A percentile compares a stretch with the other conserved stretches of the same genome.
phyloP scores from a whole-genome alignment of 1,140 invertebrate species.

The Drepana arcuata region DNA sequence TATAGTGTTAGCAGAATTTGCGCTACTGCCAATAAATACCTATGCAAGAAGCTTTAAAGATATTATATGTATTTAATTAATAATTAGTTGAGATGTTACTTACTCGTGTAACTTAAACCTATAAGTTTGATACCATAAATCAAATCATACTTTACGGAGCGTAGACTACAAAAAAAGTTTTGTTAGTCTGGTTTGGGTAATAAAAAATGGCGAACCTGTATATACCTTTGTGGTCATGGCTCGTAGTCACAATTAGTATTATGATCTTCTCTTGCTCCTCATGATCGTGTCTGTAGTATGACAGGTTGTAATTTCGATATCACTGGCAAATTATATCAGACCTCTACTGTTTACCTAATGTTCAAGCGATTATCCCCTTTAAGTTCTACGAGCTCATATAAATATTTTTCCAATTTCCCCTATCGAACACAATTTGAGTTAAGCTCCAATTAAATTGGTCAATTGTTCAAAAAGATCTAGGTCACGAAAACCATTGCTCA shows the following conservation, averaged over 20 bases:
- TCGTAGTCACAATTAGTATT: constrained; percentile 25
- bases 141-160: too few relatives aligned
- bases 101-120: too few relatives aligned
- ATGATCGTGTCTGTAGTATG: constrained; percentile 55
- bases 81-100: too few relatives aligned
- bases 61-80: too few relatives aligned
- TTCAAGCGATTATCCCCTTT: constrained; percentile 28
- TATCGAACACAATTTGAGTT: constrained; percentile 20
- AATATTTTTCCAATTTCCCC: constrained; percentile 20
- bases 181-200: too few relatives aligned
- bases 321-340: constrained; percentile 24
- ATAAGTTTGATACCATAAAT: too few relatives aligned
- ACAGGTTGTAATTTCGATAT: constrained; percentile 62
- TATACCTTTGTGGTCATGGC: too few relatives aligned
- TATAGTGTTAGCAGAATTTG: too few relatives aligned
- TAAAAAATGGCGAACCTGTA: too few relatives aligned
- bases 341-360: constrained; percentile 7
- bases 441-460: constrained; percentile 28
- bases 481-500: constrained; percentile 56
- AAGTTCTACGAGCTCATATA: constrained; percentile 17
- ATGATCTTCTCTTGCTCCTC: constrained; percentile 54
- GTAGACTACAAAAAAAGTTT: too few relatives aligned
- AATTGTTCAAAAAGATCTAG: constrained; percentile 52
- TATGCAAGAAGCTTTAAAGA: too few relatives aligned
- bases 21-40: too few relatives aligned